Conservation (phyloP, 2,113 vertebrate species). For the Brienomyrus brachyistius region DNA sequence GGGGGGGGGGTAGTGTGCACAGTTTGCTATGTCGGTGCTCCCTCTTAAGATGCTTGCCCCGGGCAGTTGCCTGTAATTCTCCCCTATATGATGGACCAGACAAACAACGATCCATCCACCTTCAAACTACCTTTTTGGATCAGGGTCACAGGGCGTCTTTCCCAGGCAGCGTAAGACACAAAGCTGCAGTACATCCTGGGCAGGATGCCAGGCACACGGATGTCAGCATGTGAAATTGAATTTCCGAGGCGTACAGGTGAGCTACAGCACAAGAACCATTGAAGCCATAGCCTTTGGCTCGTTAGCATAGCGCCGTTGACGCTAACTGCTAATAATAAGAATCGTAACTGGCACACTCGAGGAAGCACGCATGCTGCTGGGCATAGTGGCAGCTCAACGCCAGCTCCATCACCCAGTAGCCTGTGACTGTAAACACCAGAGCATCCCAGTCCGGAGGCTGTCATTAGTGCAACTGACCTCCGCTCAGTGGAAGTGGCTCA, state of each 20-base stretch:
- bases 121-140: not conserved
- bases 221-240: not conserved
- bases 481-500: not conserved
- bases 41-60: not conserved
- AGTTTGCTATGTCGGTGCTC: not conserved
- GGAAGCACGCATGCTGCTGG: not conserved
- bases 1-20: not conserved
- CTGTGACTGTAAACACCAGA: constrained; percentile 9
- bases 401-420: not conserved
- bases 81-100: not conserved
- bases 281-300: not conserved
- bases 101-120: not conserved
- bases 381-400: not conserved
- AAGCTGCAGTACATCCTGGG: not conserved
- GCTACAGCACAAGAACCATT: constrained; percentile 14
- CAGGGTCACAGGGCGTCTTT: not conserved
- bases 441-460: not conserved
- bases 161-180: not conserved
- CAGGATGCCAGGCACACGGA: not conserved
- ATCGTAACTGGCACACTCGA: not conserved
- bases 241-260: not conserved
- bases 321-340: not conserved
- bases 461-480: not conserved
- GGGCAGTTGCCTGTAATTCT: not conserved
- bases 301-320: constrained; percentile 20